phyloP scores from a whole-genome alignment of 2,113 vertebrate genomes.

The Chaetodon auriga region DNA sequence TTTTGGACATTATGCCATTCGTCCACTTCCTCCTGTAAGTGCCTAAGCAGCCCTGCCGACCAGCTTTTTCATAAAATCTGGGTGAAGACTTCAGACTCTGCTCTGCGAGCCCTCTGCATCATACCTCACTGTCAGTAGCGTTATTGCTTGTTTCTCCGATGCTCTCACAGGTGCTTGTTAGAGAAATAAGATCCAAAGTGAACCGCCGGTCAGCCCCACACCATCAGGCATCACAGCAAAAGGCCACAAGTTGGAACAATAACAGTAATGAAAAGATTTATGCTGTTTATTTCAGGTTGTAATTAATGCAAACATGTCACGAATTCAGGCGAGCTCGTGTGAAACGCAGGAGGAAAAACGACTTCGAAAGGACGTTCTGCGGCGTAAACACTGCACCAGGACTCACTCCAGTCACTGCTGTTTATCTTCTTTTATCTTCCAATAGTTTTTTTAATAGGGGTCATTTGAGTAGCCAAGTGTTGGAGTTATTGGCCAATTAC shows the following conservation, averaged over 20 bases:
- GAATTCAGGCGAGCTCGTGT: neutral
- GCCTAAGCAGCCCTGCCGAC: neutral
- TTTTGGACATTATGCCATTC: neutral
- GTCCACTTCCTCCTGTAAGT: slow-evolving; percentile 1
- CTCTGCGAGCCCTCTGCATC: neutral
- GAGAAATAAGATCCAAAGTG: slow-evolving; percentile 22
- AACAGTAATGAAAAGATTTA: slow-evolving; percentile 1
- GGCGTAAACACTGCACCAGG: neutral
- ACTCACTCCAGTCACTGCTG: neutral
- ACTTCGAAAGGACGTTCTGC: too few relatives aligned
- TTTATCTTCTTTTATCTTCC: neutral
- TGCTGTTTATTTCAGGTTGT: neutral
- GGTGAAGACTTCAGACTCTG: neutral
- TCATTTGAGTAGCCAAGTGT: neutral
- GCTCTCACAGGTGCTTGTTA: slow-evolving; percentile 28
- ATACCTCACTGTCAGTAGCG: neutral
- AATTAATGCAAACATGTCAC: neutral
- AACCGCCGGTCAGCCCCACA: slow-evolving; percentile 17
- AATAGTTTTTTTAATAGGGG: neutral
- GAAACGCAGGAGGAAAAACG: neutral
- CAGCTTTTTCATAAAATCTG: neutral
- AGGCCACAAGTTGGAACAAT: neutral
- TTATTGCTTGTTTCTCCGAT: slow-evolving; percentile 7
- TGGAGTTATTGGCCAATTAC: neutral
- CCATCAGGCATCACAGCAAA: neutral